Conservation (phyloP, 2,888 invertebrate genomes). For the Brachypalpus laphriformis region DNA sequence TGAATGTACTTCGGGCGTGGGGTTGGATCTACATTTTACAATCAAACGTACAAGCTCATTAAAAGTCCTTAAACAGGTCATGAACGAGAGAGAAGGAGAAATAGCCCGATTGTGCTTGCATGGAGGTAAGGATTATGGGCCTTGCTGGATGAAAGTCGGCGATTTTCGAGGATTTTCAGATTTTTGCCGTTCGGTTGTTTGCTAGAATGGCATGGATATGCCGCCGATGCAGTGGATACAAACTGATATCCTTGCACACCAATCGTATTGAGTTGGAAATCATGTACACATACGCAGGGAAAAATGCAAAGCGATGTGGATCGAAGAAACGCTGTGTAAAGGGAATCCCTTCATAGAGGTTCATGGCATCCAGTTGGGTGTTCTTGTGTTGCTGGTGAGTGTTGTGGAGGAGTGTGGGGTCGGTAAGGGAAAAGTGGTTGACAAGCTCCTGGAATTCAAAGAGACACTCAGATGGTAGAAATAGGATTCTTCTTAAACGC, state of each 20-base stretch:
- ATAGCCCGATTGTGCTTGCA: background rate
- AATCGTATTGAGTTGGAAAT: constrained; percentile 42
- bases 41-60: constrained; percentile 61
- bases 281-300: constrained; percentile 1
- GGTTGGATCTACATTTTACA: constrained; percentile 31
- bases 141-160: constrained; percentile 21
- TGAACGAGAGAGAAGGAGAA: background rate
- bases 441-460: too few species aligned
- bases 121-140: constrained; percentile 13
- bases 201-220: background rate
- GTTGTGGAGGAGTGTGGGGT: too few species aligned
- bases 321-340: background rate
- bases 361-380: background rate
- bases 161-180: constrained; percentile 55
- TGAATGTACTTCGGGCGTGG: constrained; percentile 10
- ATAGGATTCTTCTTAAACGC: too few species aligned
- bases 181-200: constrained; percentile 5
- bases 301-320: background rate
- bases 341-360: background rate
- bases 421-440: too few species aligned
- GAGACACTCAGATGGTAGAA: too few species aligned
- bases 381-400: background rate
- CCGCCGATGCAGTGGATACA: constrained; percentile 23
- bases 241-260: constrained; percentile 16
- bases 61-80: constrained; percentile 54